A percentile compares a stretch with the other conserved stretches of the same genome.
phyloP scores from a whole-genome alignment of 2,888 invertebrate genomes.

The Hydrotaea cyrtoneurina region DNA sequence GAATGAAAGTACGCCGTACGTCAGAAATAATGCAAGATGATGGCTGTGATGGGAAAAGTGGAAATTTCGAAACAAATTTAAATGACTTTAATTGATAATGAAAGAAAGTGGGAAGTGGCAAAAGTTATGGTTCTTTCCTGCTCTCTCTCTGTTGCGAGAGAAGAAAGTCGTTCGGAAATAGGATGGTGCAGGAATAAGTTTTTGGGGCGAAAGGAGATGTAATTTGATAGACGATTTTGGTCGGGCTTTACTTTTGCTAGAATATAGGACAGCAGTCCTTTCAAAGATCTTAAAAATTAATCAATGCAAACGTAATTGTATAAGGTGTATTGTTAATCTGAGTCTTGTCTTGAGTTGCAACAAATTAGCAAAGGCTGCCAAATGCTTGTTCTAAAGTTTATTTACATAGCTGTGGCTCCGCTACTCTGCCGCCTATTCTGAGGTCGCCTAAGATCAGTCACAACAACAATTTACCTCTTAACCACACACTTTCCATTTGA shows the following conservation, averaged over 20 bases:
- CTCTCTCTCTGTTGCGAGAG: background rate
- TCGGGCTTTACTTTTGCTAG: no score
- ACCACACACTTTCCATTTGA: background rate
- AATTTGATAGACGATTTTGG: no score
- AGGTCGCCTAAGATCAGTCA: background rate
- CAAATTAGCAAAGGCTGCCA: no score
- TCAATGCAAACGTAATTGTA: no score
- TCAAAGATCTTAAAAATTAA: no score
- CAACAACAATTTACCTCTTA: background rate
- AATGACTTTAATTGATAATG: slow-evolving; percentile 39
- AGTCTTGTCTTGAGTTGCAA: no score
- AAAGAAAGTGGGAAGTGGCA: background rate
- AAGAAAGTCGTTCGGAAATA: slow-evolving; percentile 7
- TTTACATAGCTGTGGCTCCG: no score
- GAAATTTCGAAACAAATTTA: slow-evolving; percentile 37
- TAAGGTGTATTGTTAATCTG: no score
- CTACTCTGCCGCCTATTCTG: no score
- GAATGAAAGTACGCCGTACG: no score
- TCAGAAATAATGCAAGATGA: background rate
- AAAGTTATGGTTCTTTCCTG: slow-evolving; percentile 22
- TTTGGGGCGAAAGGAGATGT: no score
- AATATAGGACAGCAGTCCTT: background rate
- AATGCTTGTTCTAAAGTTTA: no score
- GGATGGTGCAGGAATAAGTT: background rate
- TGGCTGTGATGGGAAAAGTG: slow-evolving; percentile 34